These are phyloP conservation scores for Pangasius djambal DNA, from an alignment of 2,797 vertebrate species.

Conservation along the genomic window DNA sequence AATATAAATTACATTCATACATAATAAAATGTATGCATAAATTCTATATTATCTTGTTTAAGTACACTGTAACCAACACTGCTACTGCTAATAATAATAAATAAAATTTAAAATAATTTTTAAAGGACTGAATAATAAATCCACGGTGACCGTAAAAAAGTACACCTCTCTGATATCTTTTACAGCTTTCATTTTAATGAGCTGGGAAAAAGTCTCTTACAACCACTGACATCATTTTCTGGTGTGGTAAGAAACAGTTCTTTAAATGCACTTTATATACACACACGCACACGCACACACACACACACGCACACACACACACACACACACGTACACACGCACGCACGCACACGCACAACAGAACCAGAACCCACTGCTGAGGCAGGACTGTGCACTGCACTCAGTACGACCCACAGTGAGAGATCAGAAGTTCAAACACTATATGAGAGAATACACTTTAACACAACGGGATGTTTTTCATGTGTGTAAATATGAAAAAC, in stretches of 20 bases:
- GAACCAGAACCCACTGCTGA: constrained; percentile 63
- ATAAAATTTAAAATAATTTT: background rate
- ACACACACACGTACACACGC: constrained; percentile 59
- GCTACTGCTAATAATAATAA: background rate
- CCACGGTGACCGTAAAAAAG: background rate
- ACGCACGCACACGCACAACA: constrained; percentile 31
- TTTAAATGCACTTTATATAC: constrained; percentile 75
- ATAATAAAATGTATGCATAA: background rate
- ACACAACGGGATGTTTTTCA: background rate
- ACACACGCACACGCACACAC: constrained; percentile 37
- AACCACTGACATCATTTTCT: constrained; percentile 68
- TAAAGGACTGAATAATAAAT: background rate
- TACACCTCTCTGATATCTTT: constrained; percentile 40
- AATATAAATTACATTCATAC: background rate
- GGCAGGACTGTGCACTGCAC: constrained; percentile 47
- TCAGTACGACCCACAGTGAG: constrained; percentile 50
- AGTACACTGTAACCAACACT: background rate
- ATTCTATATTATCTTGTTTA: background rate
- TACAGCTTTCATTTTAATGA: constrained; percentile 74
- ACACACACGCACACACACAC: background rate
- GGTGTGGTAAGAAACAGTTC: constrained; percentile 68
- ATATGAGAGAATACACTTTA: constrained; percentile 70
- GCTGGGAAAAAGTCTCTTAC: constrained; percentile 66
- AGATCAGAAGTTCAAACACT: constrained; percentile 56
- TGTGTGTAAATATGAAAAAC: background rate